Conservation (phyloP, 2,797 vertebrate genomes). For the Semotilus atromaculatus region DNA sequence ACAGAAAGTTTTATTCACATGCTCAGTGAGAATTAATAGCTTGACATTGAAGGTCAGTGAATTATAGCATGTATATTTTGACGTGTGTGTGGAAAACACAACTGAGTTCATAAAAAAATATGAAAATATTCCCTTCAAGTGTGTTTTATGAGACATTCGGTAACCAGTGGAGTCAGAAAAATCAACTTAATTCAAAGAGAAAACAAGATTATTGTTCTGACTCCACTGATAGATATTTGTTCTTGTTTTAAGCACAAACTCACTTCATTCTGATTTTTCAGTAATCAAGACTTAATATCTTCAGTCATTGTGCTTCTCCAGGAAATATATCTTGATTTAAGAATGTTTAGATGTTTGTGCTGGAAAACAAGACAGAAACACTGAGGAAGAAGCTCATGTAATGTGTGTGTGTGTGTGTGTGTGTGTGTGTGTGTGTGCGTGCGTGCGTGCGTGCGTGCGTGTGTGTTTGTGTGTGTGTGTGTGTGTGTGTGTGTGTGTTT, state of each 20-base stretch:
- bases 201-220: background rate
- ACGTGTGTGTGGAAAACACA: background rate
- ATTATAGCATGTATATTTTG: background rate
- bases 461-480: too few relatives aligned
- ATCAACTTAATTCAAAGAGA: background rate
- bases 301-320: too few relatives aligned
- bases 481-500: too few relatives aligned
- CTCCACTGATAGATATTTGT: background rate
- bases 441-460: too few relatives aligned
- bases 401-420: too few relatives aligned
- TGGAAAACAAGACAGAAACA: too few relatives aligned
- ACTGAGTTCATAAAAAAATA: background rate
- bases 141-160: background rate
- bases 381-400: too few relatives aligned
- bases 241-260: background rate
- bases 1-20: constrained; percentile 5
- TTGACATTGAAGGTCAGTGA: constrained; percentile 9
- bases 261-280: background rate
- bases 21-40: constrained; percentile 18
- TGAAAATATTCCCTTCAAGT: background rate
- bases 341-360: background rate
- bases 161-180: background rate
- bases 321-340: too few relatives aligned
- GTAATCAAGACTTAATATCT: too few relatives aligned
- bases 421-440: too few relatives aligned